Base-by-base conservation (phyloP, 2,888 invertebrate species). In the Hyposoter dolosus region DNA sequence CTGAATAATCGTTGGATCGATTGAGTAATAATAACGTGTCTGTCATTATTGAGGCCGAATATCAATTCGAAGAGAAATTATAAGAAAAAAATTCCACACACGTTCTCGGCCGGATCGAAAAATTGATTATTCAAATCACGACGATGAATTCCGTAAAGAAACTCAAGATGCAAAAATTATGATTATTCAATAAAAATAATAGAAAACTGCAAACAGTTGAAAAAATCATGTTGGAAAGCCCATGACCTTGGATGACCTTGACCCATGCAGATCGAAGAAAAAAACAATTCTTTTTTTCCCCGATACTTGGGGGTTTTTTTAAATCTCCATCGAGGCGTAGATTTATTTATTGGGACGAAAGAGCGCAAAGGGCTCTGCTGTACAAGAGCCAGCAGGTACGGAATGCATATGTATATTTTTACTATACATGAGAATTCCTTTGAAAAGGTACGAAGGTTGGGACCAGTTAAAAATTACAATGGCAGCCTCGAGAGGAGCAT, bases 221-320 rank as follows among this genome's bases (percentile, higher is more conserved):
- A 4, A 60, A 28, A 5, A 28, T 15, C 4, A 23, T 56, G 9
- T 3, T 4, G 3, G 0, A 43, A 43, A 53, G 50, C 35, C 53
- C 53, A 32, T 35, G 72, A 72, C 72, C 72, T 72, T 72, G 72
- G 43, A 78, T 63, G 80, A 72, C 80, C 80, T 80, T 80, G 80
- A 60, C 60, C 69, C 60, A 71, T 79, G 43, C 10, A 23, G 17
- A 66, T 45, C 45, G 28, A 43, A 63, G 65, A 66, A 19, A 66
- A 40, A 66, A 17, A 50, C 32, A 40, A 35, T 76, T 10, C 32
- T n/a, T 1, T 9, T 65, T 45, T 60, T 50, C 19, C 43, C 2
- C 60, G 10, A 50, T 71, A 4, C n/a, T 71, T 32, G 3, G 3
- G 45, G 9, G 28, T n/a, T 32, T 28, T 45, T 35, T 43, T 43